A percentile compares a stretch with the other conserved stretches of the same genome.
Conservation (phyloP, 1,140 invertebrate species). For the Gyrodactylus salaris region DNA sequence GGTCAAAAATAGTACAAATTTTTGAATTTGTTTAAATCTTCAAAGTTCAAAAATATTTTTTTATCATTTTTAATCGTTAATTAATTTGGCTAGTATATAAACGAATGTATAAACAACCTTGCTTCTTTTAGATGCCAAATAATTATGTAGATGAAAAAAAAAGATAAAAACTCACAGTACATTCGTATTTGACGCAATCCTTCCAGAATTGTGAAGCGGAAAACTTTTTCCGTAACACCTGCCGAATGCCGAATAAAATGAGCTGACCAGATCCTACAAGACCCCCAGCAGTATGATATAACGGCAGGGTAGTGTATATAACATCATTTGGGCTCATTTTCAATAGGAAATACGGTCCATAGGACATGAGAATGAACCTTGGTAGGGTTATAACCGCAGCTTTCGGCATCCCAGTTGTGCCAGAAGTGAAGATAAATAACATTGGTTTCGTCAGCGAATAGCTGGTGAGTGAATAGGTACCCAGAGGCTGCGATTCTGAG, state of each 20-base stretch:
- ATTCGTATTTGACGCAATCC: slow-evolving; percentile 70
- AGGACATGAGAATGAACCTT: slow-evolving; percentile 14
- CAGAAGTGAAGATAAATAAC: slow-evolving; percentile 6
- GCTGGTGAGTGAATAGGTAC: background rate
- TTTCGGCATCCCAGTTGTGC: slow-evolving; percentile 17
- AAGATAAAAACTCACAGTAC: slow-evolving; percentile 60
- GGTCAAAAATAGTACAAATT: no score
- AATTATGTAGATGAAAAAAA: no score
- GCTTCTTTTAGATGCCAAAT: no score
- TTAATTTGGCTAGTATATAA: no score
- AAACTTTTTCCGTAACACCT: slow-evolving; percentile 61
- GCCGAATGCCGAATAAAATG: slow-evolving; percentile 42
- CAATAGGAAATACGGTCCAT: slow-evolving; percentile 19
- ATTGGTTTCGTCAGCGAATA: background rate
- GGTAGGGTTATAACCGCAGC: slow-evolving; percentile 16
- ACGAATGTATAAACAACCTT: no score
- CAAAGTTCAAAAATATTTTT: no score
- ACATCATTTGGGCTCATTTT: slow-evolving; percentile 34
- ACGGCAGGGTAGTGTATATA: slow-evolving; percentile 50
- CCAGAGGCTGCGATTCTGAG: background rate
- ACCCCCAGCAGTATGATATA: slow-evolving; percentile 75
- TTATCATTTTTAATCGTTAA: no score
- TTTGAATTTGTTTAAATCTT: no score
- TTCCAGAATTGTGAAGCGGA: slow-evolving; percentile 68
- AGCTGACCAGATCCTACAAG: slow-evolving; percentile 36